These are phyloP conservation scores for Zoanthus sociatus DNA, from an alignment of 92 coral and sea anemone species.

Conservation along the genomic window DNA sequence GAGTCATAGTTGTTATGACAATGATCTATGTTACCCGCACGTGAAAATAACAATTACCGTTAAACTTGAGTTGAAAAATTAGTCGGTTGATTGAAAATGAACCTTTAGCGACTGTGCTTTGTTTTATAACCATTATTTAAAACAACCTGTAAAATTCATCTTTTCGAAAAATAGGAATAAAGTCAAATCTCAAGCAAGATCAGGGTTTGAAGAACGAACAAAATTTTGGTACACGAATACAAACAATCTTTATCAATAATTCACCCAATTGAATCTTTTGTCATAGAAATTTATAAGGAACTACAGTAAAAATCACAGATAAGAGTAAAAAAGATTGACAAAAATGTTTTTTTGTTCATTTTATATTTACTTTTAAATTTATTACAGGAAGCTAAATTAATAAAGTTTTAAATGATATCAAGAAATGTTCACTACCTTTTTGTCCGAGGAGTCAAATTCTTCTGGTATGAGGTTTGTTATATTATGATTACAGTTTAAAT, in stretches of 20 bases:
- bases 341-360: background rate
- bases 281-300: background rate
- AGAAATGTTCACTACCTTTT: background rate
- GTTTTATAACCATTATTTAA: background rate
- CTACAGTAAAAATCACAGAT: background rate
- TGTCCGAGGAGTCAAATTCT: background rate
- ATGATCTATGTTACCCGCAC: constrained; percentile 27
- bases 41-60: background rate
- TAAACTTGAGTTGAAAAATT: background rate
- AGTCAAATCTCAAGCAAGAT: too few relatives aligned
- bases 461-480: background rate
- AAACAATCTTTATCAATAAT: constrained; percentile 60
- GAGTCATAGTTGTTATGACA: constrained; percentile 41
- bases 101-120: background rate
- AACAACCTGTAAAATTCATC: background rate
- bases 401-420: background rate
- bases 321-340: constrained; percentile 4
- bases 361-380: background rate
- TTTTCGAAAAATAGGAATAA: background rate
- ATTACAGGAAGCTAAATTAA: background rate
- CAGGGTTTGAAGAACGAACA: background rate
- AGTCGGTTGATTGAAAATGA: background rate
- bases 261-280: constrained; percentile 60
- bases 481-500: background rate
- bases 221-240: constrained; percentile 49